These are phyloP conservation scores for Rhizoglyphus robini DNA, from an alignment of 1,140 invertebrate species.

Conservation along the genomic window DNA sequence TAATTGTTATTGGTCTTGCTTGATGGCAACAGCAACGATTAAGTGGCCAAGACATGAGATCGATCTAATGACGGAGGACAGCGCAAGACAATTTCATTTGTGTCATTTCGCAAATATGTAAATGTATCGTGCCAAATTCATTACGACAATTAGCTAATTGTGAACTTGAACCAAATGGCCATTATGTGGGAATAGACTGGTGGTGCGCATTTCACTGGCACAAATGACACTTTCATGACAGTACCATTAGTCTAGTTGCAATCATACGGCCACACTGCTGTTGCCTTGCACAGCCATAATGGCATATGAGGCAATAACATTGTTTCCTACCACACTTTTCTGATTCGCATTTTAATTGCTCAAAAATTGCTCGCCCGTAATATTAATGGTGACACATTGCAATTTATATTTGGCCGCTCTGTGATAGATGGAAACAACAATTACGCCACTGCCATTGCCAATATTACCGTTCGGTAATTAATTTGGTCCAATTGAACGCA, in stretches of 20 bases:
- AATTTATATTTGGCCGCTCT: background rate
- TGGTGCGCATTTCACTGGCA: background rate
- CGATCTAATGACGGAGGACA: background rate
- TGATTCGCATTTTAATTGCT: no score
- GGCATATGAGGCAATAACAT: no score
- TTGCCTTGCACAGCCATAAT: background rate
- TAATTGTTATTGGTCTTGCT: background rate
- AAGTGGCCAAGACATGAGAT: background rate
- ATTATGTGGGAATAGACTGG: background rate
- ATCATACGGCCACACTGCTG: background rate
- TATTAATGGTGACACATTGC: background rate
- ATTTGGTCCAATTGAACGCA: no score
- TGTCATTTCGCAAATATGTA: conserved; percentile 7
- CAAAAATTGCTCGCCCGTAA: background rate
- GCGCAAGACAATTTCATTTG: background rate
- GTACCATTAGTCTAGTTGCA: background rate
- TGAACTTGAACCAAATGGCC: conserved; percentile 6
- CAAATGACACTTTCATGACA: conserved; percentile 13
- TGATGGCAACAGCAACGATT: background rate
- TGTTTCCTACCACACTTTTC: no score
- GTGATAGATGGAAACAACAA: no score
- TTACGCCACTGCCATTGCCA: no score
- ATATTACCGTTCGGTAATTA: no score
- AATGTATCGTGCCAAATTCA: conserved; percentile 15
- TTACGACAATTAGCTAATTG: conserved; percentile 6